Evolutionary conservation across 2,113 vertebrate genomes (phyloP), one percentile per base, ranked within the genome.

Genomic region (Apodemus sylvaticus): DNA sequence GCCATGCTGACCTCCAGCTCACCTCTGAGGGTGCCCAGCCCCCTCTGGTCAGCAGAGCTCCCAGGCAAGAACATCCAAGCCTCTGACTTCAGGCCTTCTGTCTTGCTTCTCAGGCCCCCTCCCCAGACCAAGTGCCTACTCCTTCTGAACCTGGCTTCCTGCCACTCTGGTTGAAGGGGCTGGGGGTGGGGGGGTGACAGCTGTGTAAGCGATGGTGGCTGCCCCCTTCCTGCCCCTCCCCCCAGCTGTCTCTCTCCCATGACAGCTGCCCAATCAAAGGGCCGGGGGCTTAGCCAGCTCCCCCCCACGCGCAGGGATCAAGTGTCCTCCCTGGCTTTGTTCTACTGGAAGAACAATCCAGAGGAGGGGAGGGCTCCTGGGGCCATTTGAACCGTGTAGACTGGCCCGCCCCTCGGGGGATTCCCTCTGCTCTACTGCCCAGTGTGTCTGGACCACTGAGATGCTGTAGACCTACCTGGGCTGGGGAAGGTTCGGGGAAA

Each of bases 221-320:
- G 85, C 95, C 95, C 94, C 94, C 95, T 97, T 97, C 97, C 97
- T 95, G 94, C 97, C 97, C 97, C 97, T 97, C 97, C 94, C 96
- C 97, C 82, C 97, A 98, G 97, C 97, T 98, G 97, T 97, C 97
- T 97, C 96, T 95, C 93, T 98, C 93, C 90, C 94, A 90, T 97
- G 97, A 98, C 97, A 98, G 97, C 97, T 98, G 97, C 94, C 97
- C 97, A 97, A 97, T 97, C 97, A 97, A 98, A 98, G 97, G 97
- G 95, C 97, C 1, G 48, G 97, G 97, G 97, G 97, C 97, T 97
- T 97, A 97, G 96, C 97, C 97, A 97, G 94, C 96, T 91, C 95
- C 96, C 97, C 78, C 86, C 90, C 68, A 85, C 97, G 91, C 0
- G 29, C 93, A 78, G 93, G 93, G 97, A 98, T 97, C 97, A 97